phyloP scores from a whole-genome alignment of 35 echinoderm and acorn worm genomes.

The Lytechinus variegatus region DNA sequence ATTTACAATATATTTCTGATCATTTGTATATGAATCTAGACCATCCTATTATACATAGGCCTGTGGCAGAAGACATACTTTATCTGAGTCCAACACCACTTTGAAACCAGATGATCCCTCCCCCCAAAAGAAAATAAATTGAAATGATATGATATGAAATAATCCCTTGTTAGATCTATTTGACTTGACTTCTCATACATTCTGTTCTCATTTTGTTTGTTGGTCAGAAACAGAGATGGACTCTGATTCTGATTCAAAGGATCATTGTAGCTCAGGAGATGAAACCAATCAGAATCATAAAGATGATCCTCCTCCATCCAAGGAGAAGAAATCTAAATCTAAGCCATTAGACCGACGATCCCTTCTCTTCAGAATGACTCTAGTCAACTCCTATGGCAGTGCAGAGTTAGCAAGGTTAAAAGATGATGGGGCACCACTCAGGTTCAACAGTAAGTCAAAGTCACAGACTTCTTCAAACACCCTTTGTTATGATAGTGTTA shows the following conservation, averaged over 20 bases:
- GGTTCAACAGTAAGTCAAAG: constrained; percentile 91
- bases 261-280: constrained; percentile 59
- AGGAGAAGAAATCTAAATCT: neutral
- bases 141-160: too few species aligned
- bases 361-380: constrained; percentile 77
- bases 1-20: too few species aligned
- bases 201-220: neutral
- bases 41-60: too few species aligned
- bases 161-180: too few species aligned
- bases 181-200: neutral
- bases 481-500: too few species aligned
- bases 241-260: constrained; percentile 76
- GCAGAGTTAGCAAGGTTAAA: constrained; percentile 83
- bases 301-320: constrained; percentile 49
- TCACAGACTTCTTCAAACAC: too few species aligned
- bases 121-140: too few species aligned
- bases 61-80: too few species aligned
- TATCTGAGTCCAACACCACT: too few species aligned
- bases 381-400: constrained; percentile 96
- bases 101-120: too few species aligned
- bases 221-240: constrained; percentile 80
- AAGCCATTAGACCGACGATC: constrained; percentile 63
- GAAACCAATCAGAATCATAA: constrained; percentile 45
- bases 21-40: too few species aligned
- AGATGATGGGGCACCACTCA: constrained; percentile 87